Evolutionary conservation across 1,140 invertebrate genomes (phyloP).

Genomic region (Drusus annulatus): DNA sequence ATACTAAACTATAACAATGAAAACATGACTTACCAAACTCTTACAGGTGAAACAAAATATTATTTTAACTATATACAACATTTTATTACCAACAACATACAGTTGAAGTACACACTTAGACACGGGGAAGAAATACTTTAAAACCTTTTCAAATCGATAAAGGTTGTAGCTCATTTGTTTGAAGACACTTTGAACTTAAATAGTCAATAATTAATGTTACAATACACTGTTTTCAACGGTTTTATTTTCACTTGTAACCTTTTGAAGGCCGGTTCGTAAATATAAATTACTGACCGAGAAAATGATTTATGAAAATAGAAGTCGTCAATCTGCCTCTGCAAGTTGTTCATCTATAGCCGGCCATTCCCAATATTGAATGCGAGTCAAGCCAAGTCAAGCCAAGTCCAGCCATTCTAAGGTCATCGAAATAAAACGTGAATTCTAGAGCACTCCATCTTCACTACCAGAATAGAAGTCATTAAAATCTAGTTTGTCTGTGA

Average conservation of each 20-base stretch:
- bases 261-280: not conserved
- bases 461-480: slow-evolving; percentile 14
- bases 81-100: too few relatives aligned
- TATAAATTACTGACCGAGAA: not conserved
- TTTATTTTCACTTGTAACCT: not conserved
- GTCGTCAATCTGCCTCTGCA: not conserved
- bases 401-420: not conserved
- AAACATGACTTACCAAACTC: too few relatives aligned
- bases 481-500: not conserved
- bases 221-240: not conserved
- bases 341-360: not conserved
- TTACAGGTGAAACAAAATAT: too few relatives aligned
- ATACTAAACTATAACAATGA: too few relatives aligned
- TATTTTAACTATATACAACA: too few relatives aligned
- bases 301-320: not conserved
- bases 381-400: not conserved
- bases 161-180: too few relatives aligned
- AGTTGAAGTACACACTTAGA: too few relatives aligned
- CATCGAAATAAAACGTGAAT: not conserved
- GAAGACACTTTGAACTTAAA: not conserved
- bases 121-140: too few relatives aligned
- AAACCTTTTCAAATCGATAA: too few relatives aligned
- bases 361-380: not conserved
- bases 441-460: not conserved
- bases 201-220: not conserved